Base-by-base conservation (phyloP, 2,797 vertebrate species). In the Chelidonichthys spinosus region DNA sequence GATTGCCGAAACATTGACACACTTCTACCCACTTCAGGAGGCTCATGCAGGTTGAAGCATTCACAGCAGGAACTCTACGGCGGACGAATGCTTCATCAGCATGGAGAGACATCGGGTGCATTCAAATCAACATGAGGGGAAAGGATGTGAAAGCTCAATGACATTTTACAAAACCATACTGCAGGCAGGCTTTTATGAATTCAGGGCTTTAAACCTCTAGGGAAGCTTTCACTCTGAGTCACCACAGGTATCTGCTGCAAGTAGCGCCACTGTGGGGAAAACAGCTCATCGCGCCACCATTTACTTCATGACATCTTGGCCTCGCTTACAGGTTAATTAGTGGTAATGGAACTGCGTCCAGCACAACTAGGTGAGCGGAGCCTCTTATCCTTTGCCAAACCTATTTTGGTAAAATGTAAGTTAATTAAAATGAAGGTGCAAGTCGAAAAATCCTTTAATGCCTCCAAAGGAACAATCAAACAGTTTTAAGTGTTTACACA, bases 81-180 rank as follows among this genome's bases (percentile, higher is more conserved):
- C 36, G 54, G 83, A 85, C 79, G 69, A 86, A 82, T 85, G 83
- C 85, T 79, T 89, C 87, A 88, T 91, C 81, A 82, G 64, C 63
- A 25, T 66, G 63, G 53, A 60, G 75, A 79, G 86, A 91, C 94
- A 87, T 92, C 74, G 78, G 87, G 87, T 86, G 87, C 85, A 91
- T 93, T 92, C 82, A 92, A 90, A 94, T 91, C 83, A 81, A 91
- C 92, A 90, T 92, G 93, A 93, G 90, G 91, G 93, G 89, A 83
- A 84, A 82, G 80, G 69, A 90, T 81, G 84, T 86, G 84, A 89
- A 94, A 94, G 92, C 88, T 86, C 90, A 88, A 74, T 93, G 91
- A 94, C 92, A 93, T 95, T 94, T 93, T 81, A 77, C 63, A 72
- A 35, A 92, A 91, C 72, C 74, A 90, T 89, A 87, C 87, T 85